Base-by-base conservation (phyloP, 2,888 invertebrate genomes). In the Gryllus longicercus region DNA sequence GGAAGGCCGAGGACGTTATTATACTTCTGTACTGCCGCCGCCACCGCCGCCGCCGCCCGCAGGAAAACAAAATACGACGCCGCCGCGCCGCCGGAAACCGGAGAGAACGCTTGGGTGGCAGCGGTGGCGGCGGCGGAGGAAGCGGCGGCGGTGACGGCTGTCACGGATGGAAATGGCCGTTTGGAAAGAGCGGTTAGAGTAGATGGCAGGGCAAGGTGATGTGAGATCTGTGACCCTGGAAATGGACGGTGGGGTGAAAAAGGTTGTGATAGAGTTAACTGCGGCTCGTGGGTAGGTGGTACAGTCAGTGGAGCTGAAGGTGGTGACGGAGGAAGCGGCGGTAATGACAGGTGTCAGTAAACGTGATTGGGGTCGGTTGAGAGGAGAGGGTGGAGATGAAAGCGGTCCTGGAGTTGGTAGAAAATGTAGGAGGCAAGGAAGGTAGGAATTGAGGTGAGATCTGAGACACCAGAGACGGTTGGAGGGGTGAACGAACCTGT, bases 81-180 rank as follows among this genome's bases (percentile, higher is more conserved):
- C 63, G 63, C 63, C n/a, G 63, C 63, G 63, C 63, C 63, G n/a
- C n/a, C 63, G 63, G 63, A 63, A 63, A 63, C 63, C n/a, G n/a
- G n/a, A 63, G 63, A 63, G 63, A 63, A n/a, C n/a, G 63, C 63
- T 18, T 18, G 63, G 63, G 63, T 63, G 63, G 63, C n/a, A n/a
- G 16, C 16, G 63, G 38, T 0, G 38, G 38, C 38, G 38, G 38
- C 8, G 63, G 1, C 63, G 63, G 1, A 38, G 38, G 38, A 38
- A 38, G 38, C 38, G 5, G 38, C 8, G 38, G 38, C 5, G 8
- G 0, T 0, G 38, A 8, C 38, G 8, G 38, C 25, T 25, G 8
- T 38, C 5, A 0, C 38, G 8, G 38, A 25, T 38, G 5, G 38
- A 38, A 38, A 4, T 38, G 38, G 38, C 5, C 5, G 5, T 2